A percentile compares a stretch with the other conserved stretches of the same genome.
These are phyloP conservation scores for Tadarida brasiliensis DNA, from an alignment of 2,797 vertebrate species.

Conservation along the genomic window DNA sequence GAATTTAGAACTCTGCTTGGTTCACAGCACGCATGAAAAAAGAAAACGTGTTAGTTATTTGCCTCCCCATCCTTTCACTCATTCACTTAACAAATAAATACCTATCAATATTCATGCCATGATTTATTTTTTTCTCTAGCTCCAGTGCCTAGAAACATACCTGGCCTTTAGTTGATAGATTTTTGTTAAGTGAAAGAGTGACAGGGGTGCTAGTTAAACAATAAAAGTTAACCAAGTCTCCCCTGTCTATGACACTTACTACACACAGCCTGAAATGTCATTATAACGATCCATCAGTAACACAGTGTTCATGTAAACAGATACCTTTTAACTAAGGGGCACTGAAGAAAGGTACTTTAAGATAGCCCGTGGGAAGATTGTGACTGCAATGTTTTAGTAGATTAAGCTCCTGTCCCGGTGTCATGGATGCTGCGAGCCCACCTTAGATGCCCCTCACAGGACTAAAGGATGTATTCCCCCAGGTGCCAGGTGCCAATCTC, in stretches of 20 bases:
- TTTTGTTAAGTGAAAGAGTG: not conserved
- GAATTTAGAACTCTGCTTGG: not conserved
- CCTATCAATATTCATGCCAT: not conserved
- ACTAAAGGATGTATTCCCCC: not conserved
- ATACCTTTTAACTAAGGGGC: not conserved
- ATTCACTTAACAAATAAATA: not conserved
- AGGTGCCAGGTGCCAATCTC: not conserved
- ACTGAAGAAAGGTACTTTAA: not conserved
- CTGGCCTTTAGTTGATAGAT: not conserved
- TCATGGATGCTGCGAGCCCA: rapidly evolving
- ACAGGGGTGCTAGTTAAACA: not conserved
- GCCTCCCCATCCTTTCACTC: not conserved
- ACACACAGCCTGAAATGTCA: not conserved
- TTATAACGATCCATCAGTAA: not conserved
- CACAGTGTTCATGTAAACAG: not conserved
- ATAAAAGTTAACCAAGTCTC: not conserved
- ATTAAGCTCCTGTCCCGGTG: not conserved
- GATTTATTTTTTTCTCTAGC: not conserved
- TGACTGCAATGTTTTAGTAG: not conserved
- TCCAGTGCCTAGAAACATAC: not conserved
- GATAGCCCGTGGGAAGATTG: not conserved
- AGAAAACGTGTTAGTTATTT: not conserved
- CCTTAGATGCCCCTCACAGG: not conserved
- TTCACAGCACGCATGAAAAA: not conserved
- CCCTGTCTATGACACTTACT: not conserved